Percentiles rank a stretch among this genome's conserved stretches.
Conservation (phyloP, 53 echinoderm and acorn worm species). For the Paelopatides confundens region DNA sequence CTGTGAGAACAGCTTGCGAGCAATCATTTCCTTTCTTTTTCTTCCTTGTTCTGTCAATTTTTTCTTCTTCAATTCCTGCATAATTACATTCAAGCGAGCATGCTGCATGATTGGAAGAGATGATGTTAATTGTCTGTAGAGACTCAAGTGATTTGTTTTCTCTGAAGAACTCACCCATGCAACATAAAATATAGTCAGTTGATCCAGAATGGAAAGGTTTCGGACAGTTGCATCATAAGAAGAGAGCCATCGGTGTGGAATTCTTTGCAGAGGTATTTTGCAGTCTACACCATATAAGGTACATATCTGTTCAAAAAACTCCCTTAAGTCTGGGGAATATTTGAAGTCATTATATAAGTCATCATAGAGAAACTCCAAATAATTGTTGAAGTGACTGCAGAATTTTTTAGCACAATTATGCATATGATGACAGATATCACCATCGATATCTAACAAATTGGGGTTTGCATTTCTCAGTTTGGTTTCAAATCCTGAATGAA, state of each 20-base stretch:
- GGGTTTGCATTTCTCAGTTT: constrained; percentile 32
- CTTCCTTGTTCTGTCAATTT: constrained; percentile 24
- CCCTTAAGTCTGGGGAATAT: constrained; percentile 39
- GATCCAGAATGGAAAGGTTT: neutral
- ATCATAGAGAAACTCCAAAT: constrained; percentile 31
- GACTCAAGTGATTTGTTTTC: neutral
- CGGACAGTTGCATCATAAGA: neutral
- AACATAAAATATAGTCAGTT: neutral
- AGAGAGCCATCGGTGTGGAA: constrained; percentile 38
- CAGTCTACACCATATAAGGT: constrained; percentile 5
- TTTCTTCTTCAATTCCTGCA: neutral
- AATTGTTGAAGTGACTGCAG: constrained; percentile 31
- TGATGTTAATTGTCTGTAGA: neutral
- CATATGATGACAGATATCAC: constrained; percentile 59
- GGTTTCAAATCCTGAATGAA: constrained; percentile 41
- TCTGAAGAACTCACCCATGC: neutral
- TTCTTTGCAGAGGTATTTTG: neutral
- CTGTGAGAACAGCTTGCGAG: constrained; percentile 31
- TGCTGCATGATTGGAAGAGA: neutral
- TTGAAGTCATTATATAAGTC: constrained; percentile 48
- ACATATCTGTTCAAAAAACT: constrained; percentile 32
- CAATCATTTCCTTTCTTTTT: constrained; percentile 44
- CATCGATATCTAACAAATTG: constrained; percentile 53
- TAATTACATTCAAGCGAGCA: too few species aligned
- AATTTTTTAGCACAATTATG: constrained; percentile 55